Conservation (phyloP, 2,113 vertebrate species). For the Phoxinus phoxinus region DNA sequence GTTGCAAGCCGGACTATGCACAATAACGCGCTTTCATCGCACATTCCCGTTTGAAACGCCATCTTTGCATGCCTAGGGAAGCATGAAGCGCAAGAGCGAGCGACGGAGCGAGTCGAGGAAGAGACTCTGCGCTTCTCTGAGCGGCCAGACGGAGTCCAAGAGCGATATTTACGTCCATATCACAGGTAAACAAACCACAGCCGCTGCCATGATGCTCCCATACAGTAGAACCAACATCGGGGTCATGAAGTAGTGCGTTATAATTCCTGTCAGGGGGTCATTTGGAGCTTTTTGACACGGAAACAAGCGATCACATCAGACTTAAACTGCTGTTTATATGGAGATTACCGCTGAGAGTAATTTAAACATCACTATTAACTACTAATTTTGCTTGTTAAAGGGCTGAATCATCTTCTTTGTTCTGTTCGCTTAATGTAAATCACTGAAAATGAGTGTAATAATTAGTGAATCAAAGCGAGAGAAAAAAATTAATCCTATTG, state of each 20-base stretch:
- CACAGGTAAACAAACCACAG: constrained; percentile 72
- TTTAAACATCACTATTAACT: not conserved
- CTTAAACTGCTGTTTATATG: not conserved
- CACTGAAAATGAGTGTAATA: not conserved
- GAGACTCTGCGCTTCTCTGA: constrained; percentile 71
- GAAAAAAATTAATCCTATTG: constrained; percentile 62
- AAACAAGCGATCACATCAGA: not conserved
- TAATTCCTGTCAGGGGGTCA: not conserved
- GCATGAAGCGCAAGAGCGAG: constrained; percentile 83
- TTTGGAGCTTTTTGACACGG: not conserved
- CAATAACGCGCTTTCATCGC: not conserved
- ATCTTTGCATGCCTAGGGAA: constrained; percentile 56
- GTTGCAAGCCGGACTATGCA: not conserved
- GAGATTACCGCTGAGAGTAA: not conserved
- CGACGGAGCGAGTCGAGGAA: constrained; percentile 76
- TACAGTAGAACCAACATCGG: not conserved
- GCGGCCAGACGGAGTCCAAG: constrained; percentile 72
- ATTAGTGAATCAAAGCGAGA: constrained; percentile 15
- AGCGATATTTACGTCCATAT: constrained; percentile 76
- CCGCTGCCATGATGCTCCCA: not conserved
- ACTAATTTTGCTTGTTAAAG: not conserved
- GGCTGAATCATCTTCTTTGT: not conserved
- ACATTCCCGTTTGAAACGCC: constrained; percentile 50
- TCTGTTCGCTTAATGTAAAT: not conserved
- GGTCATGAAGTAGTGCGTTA: too few species aligned